A percentile compares a stretch with the other conserved stretches of the same genome.
These are phyloP conservation scores for Ephydatia muelleri DNA, from an alignment of 37 sponge, comb jelly and placozoan species.

Conservation along the genomic window DNA sequence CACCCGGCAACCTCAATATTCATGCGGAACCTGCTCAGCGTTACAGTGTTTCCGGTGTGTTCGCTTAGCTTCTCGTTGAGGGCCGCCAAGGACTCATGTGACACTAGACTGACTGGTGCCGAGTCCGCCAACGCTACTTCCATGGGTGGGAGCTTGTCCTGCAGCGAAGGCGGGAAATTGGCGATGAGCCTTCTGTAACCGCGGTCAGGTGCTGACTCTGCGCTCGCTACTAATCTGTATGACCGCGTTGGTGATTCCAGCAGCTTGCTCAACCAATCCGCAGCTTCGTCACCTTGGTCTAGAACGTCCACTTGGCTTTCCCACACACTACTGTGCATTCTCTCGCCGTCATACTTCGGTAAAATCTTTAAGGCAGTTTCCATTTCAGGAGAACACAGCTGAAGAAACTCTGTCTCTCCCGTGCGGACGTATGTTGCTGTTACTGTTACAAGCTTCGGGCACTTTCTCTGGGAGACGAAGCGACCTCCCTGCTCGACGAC, in stretches of 20 bases:
- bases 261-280: constrained; percentile 63
- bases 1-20: constrained; percentile 82
- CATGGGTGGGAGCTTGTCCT: constrained; percentile 36
- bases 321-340: constrained; percentile 58
- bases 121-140: constrained; percentile 60
- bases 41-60: constrained; percentile 40
- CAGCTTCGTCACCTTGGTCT: constrained; percentile 82
- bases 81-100: constrained; percentile 72
- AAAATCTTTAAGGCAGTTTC: constrained; percentile 8
- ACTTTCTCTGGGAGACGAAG: constrained; percentile 68
- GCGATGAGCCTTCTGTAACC: constrained; percentile 17
- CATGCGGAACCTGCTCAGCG: constrained; percentile 73
- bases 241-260: constrained; percentile 36
- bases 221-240: constrained; percentile 46
- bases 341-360: constrained; percentile 35
- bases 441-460: constrained; percentile 67
- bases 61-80: constrained; percentile 59
- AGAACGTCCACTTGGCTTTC: constrained; percentile 41
- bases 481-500: constrained; percentile 60
- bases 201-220: not conserved
- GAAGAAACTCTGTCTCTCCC: constrained; percentile 16
- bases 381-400: constrained; percentile 48
- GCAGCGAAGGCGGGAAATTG: constrained; percentile 37
- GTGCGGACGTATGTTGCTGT: constrained; percentile 21
- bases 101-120: constrained; percentile 67